These are phyloP conservation scores for Drosophila bifasciata DNA, from an alignment of 1,140 invertebrate species.

Conservation along the genomic window DNA sequence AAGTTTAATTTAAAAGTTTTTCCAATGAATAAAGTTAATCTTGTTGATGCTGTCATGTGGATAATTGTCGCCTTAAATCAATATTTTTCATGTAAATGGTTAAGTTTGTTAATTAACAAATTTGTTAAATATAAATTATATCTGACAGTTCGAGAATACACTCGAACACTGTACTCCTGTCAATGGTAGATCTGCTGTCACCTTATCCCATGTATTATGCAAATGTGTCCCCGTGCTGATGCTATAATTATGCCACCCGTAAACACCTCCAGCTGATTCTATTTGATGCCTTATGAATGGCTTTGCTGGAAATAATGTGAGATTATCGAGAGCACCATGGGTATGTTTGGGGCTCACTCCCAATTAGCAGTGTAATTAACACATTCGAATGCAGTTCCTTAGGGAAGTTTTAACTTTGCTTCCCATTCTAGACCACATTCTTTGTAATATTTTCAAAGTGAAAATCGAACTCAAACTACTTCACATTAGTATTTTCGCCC, in stretches of 20 bases:
- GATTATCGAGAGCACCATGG: slow-evolving; percentile 6
- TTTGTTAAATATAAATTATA: too few relatives aligned
- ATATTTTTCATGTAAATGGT: slow-evolving; percentile 43
- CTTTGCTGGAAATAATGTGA: too few relatives aligned
- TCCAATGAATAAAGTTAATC: slow-evolving; percentile 30
- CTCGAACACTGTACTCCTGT: slow-evolving; percentile 15
- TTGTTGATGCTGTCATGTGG: slow-evolving; percentile 15
- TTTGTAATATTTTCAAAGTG: too few relatives aligned
- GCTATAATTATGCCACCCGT: slow-evolving; percentile 22
- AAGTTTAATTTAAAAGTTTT: slow-evolving; percentile 54
- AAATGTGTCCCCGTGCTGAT: slow-evolving; percentile 10
- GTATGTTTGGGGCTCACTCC: too few relatives aligned
- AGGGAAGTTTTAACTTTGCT: background rate
- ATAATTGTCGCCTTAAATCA: slow-evolving; percentile 42
- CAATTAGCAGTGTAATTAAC: too few relatives aligned
- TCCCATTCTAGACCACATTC: too few relatives aligned
- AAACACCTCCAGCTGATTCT: slow-evolving; percentile 4
- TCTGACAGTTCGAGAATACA: too few relatives aligned
- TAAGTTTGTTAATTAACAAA: slow-evolving; percentile 59
- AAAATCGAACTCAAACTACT: slow-evolving; percentile 21
- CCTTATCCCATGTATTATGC: slow-evolving; percentile 28
- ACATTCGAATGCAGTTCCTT: background rate
- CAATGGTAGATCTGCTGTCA: background rate
- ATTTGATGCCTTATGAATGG: too few relatives aligned
- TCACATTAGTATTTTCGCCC: background rate